Base-by-base conservation (phyloP, 2,888 invertebrate species). In the Eupithecia abbreviata region DNA sequence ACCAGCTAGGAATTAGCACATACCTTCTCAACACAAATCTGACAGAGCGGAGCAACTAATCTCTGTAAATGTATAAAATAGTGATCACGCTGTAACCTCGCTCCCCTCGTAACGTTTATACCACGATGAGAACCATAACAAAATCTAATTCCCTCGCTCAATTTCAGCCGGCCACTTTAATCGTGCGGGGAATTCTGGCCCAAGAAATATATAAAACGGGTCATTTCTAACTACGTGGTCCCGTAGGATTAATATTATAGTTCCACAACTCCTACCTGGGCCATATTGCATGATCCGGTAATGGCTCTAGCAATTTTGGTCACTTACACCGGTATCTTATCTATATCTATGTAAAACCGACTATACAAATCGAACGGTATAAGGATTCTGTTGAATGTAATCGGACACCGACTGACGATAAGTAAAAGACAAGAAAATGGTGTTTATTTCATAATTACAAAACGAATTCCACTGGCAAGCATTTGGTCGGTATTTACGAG, bases 221-320 rank as follows among this genome's bases (percentile, higher is more conserved):
- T 89, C 90, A 88, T 88, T 87, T 89, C 90, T 91, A 91, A 90
- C 91, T 88, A 89, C 87, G 86, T 86, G 85, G 89, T 89, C 92
- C 87, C 90, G 75, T 75, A 86, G 91, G 92, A 90, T 90, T 91
- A 90, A 90, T 90, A 88, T 86, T 86, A 88, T 87, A 88, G 87
- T 86, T 83, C 82, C 83, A 81, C 67, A 86, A 87, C 82, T 82
- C 82, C 83, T 86, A 87, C 87, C 87, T 87, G 86, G 84, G 86
- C 78, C 82, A 79, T 79, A 80, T 83, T 72, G 45, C 18, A 77
- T 81, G 73, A 84, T 84, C 75, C 83, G 79, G 69, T 69, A 69
- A 71, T 55, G 41, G 55, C 41, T 30, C 12, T 47, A 47, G 12
- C 69, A 47, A 47, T 69, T 69, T 69, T 69, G 69, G 45, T 49